A percentile compares a stretch with the other conserved stretches of the same genome.
Evolutionary conservation across 2,797 vertebrate genomes (phyloP).

Genomic region (Falco novaeseelandiae): DNA sequence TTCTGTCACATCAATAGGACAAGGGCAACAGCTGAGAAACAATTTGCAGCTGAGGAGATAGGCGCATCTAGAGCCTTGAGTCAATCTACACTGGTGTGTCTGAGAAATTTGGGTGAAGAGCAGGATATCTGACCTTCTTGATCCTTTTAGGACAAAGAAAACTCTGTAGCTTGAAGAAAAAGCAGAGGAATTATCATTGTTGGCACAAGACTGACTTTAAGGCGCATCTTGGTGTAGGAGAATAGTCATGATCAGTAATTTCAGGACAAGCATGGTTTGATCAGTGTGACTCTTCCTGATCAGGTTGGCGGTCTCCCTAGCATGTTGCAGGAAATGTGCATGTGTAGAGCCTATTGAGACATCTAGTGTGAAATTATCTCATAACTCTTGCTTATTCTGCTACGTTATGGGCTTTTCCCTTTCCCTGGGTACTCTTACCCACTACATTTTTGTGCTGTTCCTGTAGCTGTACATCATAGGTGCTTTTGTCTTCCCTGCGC

Average conservation of each 20-base stretch:
- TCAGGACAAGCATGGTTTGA: neutral
- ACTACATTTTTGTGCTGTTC: neutral
- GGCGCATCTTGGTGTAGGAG: neutral
- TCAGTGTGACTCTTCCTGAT: neutral
- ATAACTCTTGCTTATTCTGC: neutral
- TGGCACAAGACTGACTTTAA: neutral
- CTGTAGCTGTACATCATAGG: neutral
- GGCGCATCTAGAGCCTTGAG: neutral
- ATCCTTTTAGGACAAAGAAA: neutral
- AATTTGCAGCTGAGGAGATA: neutral
- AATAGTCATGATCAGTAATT: neutral
- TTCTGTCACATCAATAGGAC: conserved; percentile 43
- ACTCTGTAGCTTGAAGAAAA: neutral
- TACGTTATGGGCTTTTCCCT: neutral
- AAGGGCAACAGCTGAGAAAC: neutral
- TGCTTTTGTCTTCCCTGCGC: neutral
- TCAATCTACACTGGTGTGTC: neutral
- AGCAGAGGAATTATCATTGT: neutral
- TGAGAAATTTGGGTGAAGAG: conserved; percentile 2
- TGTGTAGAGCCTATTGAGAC: neutral
- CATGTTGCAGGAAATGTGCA: neutral
- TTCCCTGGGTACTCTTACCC: neutral
- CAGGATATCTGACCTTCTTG: conserved; percentile 3
- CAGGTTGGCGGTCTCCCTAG: neutral
- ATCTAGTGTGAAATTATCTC: neutral